Base-by-base conservation (phyloP, 2,888 invertebrate genomes). In the Lacanobia wlatinum region DNA sequence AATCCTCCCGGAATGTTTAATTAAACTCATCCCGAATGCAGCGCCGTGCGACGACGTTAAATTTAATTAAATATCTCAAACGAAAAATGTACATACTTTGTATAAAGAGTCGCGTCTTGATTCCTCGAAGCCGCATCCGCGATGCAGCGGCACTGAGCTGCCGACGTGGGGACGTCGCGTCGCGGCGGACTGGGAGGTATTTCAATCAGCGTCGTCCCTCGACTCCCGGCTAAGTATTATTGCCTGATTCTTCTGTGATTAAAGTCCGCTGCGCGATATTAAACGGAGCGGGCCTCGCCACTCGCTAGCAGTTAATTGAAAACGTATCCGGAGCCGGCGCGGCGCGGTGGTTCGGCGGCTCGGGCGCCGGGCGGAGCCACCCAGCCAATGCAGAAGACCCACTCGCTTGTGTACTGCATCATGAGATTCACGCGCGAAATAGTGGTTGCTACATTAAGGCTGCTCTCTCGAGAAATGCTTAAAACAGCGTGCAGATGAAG, bases 171-270 rank as follows among this genome's bases (percentile, higher is more conserved):
- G 65, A 70, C 18, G 43, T 43, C 50, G 63, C 18, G 43, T 43
- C 50, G 63, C 53, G 76, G 28, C 28, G 55, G 58, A 52, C 60
- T 38, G 58, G 53, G 53, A 68, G 70, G 70, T 86, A 84, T 86
- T 86, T 74, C 84, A 84, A 86, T 84, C 82, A 82, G 76, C 70
- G 79, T 67, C 78, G 63, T 79, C 75, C 62, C 76, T 59, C 71
- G 79, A 74, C 63, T 52, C 62, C 52, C 74, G 75, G 67, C 68
- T 80, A 76, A 83, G 81, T 83, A 86, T 76, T 83, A 86, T 80
- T 82, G 80, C 67, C 74, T 79, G 83, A 76, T 80, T 83, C 80
- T 80, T 76, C 76, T 76, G 73, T 77, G 83, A 87, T 80, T 84
- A 84, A 84, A 85, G 84, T 79, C 76, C 73, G 61, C 80, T 66